phyloP scores from a whole-genome alignment of 2,113 vertebrate genomes.

The Salvelinus namaycush region DNA sequence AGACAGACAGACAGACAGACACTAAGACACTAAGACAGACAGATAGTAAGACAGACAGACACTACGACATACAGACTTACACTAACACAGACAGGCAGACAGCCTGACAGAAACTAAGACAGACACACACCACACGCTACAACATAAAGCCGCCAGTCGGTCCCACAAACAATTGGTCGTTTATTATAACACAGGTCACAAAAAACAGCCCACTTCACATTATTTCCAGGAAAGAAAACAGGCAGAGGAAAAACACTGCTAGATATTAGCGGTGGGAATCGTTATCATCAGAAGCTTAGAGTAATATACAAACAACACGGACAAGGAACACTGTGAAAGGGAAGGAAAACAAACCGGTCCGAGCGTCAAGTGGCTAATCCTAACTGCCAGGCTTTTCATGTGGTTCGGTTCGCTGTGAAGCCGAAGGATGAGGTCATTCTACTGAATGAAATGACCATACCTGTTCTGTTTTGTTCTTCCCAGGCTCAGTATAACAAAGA shows the following conservation, averaged over 20 bases:
- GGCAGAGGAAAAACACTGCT: constrained; percentile 26
- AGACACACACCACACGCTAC: background rate
- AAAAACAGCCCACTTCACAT: constrained; percentile 12
- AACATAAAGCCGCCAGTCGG: background rate
- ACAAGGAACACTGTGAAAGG: constrained; percentile 23
- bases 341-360: constrained; percentile 12
- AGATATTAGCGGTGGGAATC: constrained; percentile 28
- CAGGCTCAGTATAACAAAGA: background rate
- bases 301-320: constrained; percentile 31
- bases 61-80: no score
- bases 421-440: constrained; percentile 11
- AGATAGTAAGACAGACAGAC: no score
- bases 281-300: constrained; percentile 43
- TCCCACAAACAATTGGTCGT: background rate
- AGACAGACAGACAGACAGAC: no score
- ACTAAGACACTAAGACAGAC: no score
- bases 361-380: constrained; percentile 5
- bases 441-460: constrained; percentile 3
- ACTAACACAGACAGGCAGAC: no score
- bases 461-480: background rate
- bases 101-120: background rate
- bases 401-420: background rate
- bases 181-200: constrained; percentile 22
- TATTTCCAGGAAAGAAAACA: constrained; percentile 21
- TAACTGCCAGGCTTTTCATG: background rate